Base-by-base conservation (phyloP, 2,797 vertebrate genomes). In the Phataginus tetradactyla region DNA sequence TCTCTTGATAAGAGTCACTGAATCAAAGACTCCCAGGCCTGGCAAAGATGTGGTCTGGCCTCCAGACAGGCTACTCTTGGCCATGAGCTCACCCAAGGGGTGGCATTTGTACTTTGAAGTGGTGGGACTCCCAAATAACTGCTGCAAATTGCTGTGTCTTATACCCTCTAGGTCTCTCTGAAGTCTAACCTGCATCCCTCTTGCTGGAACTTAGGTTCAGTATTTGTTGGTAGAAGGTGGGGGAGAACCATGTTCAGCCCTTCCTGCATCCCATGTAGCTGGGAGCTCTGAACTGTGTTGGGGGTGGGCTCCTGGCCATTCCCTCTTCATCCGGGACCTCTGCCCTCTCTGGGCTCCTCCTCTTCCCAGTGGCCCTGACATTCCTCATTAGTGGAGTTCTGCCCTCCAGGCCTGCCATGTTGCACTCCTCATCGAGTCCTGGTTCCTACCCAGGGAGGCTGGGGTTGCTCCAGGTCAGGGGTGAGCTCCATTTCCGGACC, bases 391-490 rank as follows among this genome's bases (percentile, higher is more conserved):
- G 74, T 53, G 84, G 53, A 74, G 90, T 75, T 91, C 90, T 92
- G 72, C 86, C 79, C 49, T 75, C 27, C 9, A 71, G 68, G 37
- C 91, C 83, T 96, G 93, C 91, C 66, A 81, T 74, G 74, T 68
- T 51, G 9, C 8, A 51, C 51, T 83, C 75, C 80, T 94, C 77
- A 86, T 69, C 95, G 69, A 79, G 90, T 53, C 69, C 75, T 12
- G n/a, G 80, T 89, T 93, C 78, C 96, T 88, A 96, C 96, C 95
- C 96, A 94, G 83, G 51, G 94, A 97, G 91, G 71, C 93, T 84
- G 83, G 72, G 88, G 81, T 85, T 69, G 63, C 93, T 84, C 18
- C 18, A 53, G 95, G 96, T 96, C 59, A 8, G 93, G 89, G 93
- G 91, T 89, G 89, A 97, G 27, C 91, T 87, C 69, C 29, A 42